phyloP scores from a whole-genome alignment of 2,113 vertebrate species.

The Bos taurus region DNA sequence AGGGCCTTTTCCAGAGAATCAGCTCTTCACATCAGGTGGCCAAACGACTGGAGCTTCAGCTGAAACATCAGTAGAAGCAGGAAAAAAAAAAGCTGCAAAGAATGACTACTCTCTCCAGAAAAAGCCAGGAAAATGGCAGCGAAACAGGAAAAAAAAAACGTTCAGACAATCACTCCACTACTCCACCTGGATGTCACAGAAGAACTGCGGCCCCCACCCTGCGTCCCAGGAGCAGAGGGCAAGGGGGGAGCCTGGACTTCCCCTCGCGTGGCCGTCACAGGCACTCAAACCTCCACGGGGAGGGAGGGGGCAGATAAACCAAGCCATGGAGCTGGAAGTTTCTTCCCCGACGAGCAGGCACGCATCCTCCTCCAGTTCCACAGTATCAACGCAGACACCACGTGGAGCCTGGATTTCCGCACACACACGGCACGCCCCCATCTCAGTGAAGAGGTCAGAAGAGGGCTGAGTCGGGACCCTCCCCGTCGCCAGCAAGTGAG shows the following conservation, averaged over 20 bases:
- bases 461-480: background rate
- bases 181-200: too few species aligned
- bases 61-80: background rate
- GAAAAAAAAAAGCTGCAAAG: accelerated
- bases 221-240: background rate
- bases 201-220: accelerated
- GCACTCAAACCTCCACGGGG: background rate
- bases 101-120: background rate
- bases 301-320: background rate
- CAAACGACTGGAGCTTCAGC: background rate
- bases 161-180: background rate
- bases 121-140: background rate
- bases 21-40: background rate
- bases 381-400: accelerated
- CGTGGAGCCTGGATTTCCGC: background rate
- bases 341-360: accelerated
- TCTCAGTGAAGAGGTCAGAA: background rate
- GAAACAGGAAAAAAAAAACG: background rate
- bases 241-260: accelerated
- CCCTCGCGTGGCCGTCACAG: accelerated
- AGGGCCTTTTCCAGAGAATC: background rate
- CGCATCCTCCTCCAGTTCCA: background rate
- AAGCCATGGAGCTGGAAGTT: background rate
- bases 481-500: background rate
- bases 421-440: accelerated